phyloP scores from a whole-genome alignment of 2,113 vertebrate species.

The Pelobates fuscus region DNA sequence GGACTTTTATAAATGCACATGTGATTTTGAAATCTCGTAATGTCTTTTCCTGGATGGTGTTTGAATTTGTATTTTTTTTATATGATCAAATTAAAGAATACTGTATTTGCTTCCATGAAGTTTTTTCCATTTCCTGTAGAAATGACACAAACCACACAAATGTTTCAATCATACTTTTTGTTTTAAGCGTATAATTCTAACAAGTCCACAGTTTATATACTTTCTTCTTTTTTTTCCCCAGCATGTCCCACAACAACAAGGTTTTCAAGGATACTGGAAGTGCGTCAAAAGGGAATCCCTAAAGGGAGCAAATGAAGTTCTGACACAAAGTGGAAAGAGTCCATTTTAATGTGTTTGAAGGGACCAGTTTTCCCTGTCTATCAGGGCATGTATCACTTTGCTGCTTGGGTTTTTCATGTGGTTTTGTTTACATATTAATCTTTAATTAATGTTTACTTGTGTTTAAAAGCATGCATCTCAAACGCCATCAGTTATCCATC shows the following conservation, averaged over 20 bases:
- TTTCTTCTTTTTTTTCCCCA: constrained; percentile 32
- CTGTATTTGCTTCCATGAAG: no score
- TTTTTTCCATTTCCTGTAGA: no score
- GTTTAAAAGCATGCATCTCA: neutral
- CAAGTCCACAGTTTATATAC: neutral
- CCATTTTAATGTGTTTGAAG: constrained; percentile 70
- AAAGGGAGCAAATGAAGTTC: constrained; percentile 87
- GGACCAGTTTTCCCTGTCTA: neutral
- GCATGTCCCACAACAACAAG: constrained; percentile 84
- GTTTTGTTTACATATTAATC: constrained; percentile 54
- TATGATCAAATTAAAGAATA: no score
- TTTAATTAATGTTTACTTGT: constrained; percentile 24
- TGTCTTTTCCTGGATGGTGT: no score
- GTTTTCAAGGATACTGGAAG: constrained; percentile 89
- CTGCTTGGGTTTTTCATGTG: constrained; percentile 27
- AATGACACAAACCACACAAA: no score
- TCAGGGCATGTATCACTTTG: neutral
- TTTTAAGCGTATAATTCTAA: no score
- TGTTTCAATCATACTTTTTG: no score
- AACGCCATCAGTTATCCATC: no score
- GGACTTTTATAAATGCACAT: no score
- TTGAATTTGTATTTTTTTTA: no score
- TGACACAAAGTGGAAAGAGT: constrained; percentile 73
- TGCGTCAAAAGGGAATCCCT: constrained; percentile 94
- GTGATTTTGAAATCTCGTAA: no score